Conservation (phyloP, 2,888 invertebrate genomes). For the Hyalella azteca region DNA sequence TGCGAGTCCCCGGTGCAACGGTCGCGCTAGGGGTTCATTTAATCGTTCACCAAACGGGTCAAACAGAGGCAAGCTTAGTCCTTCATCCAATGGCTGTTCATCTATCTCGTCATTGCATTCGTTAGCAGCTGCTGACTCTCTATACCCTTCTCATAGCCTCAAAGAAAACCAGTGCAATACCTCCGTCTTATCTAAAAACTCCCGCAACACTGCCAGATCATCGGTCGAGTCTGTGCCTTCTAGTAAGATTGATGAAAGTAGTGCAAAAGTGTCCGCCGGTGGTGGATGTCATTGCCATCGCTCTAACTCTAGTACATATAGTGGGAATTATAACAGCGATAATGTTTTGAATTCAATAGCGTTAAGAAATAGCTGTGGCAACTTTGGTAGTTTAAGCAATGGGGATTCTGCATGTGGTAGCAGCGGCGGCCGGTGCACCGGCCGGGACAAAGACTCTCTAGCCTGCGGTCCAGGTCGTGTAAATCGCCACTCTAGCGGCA, state of each 20-base stretch:
- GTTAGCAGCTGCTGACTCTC: background rate
- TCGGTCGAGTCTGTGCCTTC: constrained; percentile 31
- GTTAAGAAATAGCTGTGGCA: constrained; percentile 24
- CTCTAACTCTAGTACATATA: constrained; percentile 7
- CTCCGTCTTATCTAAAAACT: constrained; percentile 16
- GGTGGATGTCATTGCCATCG: constrained; percentile 22
- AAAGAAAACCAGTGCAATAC: constrained; percentile 32
- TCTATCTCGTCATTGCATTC: background rate
- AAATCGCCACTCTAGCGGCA: constrained; percentile 21
- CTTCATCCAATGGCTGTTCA: background rate
- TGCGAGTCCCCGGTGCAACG: background rate
- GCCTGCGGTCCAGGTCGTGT: constrained; percentile 18
- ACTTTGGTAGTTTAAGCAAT: constrained; percentile 2
- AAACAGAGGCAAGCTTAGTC: background rate
- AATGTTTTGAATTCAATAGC: background rate
- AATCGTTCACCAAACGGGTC: background rate
- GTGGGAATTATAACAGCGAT: background rate
- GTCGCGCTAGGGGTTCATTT: background rate
- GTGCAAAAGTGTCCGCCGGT: background rate
- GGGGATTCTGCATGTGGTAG: background rate
- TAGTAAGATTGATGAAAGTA: background rate
- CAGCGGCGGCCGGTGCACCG: background rate
- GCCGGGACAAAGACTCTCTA: background rate
- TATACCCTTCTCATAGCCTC: constrained; percentile 4
- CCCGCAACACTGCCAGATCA: constrained; percentile 32